Percentiles rank a stretch among this genome's conserved stretches.
These are phyloP conservation scores for Rhopilema esculentum DNA, from an alignment of 30 jellyfish, hydroid and myxozoan species.

Conservation along the genomic window DNA sequence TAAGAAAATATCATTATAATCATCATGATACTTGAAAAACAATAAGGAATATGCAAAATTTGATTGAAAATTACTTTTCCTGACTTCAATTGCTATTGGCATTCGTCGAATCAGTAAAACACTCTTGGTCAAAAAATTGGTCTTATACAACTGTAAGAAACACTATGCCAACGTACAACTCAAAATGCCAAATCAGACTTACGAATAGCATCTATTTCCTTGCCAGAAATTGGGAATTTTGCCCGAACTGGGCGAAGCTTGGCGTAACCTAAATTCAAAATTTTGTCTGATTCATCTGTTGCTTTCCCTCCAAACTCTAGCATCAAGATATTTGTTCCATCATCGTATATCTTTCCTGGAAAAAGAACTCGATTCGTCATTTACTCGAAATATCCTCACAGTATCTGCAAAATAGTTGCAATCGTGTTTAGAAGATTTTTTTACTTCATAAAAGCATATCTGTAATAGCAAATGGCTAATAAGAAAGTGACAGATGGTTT, in stretches of 20 bases:
- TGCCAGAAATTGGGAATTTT: background rate
- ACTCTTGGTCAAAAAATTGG: background rate
- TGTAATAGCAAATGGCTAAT: too few relatives aligned
- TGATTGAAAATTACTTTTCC: too few relatives aligned
- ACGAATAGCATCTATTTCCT: background rate
- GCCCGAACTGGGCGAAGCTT: slow-evolving; percentile 22
- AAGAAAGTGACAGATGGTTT: too few relatives aligned
- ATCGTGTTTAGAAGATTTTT: background rate
- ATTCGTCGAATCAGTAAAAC: too few relatives aligned
- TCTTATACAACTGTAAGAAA: background rate
- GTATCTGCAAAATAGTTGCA: background rate
- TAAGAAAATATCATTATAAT: too few relatives aligned
- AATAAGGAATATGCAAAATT: too few relatives aligned
- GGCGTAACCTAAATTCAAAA: slow-evolving; percentile 1
- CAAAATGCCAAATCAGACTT: too few relatives aligned
- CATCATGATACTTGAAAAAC: too few relatives aligned
- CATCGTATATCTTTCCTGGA: slow-evolving; percentile 42
- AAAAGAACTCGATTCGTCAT: background rate
- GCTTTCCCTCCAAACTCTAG: slow-evolving; percentile 26
- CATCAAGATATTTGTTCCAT: slow-evolving; percentile 41
- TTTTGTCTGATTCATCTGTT: background rate
- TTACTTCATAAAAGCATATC: background rate
- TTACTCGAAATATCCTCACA: background rate
- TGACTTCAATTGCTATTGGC: too few relatives aligned
- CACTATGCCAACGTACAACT: background rate